A percentile compares a stretch with the other conserved stretches of the same genome.
These are phyloP conservation scores for Machimus atricapillus DNA, from an alignment of 2,888 invertebrate genomes.

Conservation along the genomic window DNA sequence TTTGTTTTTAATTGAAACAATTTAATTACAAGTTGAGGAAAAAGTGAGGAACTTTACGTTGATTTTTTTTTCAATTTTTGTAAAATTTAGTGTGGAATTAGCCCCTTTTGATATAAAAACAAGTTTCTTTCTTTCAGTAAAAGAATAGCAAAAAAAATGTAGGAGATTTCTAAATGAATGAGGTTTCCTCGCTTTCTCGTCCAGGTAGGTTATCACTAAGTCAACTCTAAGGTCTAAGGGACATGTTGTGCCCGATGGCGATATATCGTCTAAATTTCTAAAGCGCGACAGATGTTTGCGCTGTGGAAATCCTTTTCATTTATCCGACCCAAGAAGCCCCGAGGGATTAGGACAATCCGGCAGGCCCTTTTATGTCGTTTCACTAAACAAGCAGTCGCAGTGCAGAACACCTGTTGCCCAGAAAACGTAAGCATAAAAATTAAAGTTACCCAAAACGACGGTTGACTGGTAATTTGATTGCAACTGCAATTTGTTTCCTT, in stretches of 20 bases:
- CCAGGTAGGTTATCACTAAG: not conserved
- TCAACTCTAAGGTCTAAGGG: not conserved
- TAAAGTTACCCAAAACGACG: not conserved
- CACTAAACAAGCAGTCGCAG: not conserved
- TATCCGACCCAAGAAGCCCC: not conserved
- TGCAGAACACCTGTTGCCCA: not conserved
- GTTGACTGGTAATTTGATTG: not conserved
- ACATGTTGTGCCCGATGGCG: not conserved
- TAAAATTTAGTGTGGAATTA: too few relatives aligned
- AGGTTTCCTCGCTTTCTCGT: not conserved
- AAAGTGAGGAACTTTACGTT: too few relatives aligned
- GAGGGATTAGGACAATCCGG: not conserved
- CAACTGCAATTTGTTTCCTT: not conserved
- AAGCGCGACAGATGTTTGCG: not conserved
- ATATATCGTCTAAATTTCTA: not conserved
- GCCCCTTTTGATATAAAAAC: too few relatives aligned
- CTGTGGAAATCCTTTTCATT: not conserved
- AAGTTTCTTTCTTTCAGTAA: too few relatives aligned
- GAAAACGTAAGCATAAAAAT: not conserved
- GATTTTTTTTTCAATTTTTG: too few relatives aligned
- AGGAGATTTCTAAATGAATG: too few relatives aligned
- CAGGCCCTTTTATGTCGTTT: not conserved
- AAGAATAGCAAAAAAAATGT: too few relatives aligned
- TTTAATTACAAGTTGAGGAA: too few relatives aligned
- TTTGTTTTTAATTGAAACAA: too few relatives aligned